Evolutionary conservation across 2,113 vertebrate genomes (phyloP).

Genomic region (Scophthalmus maximus): DNA sequence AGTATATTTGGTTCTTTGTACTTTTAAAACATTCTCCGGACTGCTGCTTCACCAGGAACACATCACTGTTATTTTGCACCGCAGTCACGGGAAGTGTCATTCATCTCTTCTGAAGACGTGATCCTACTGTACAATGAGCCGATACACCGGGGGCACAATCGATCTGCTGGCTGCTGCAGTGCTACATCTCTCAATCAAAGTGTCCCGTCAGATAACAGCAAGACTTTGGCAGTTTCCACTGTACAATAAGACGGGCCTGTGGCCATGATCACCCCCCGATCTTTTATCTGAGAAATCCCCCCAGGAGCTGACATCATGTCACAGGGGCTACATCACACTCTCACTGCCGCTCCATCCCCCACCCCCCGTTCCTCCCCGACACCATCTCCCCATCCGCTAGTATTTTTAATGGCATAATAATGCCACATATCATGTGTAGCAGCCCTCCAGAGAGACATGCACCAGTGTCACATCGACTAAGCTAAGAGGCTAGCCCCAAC

Average conservation of each 20-base stretch:
- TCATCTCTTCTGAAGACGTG: constrained; percentile 58
- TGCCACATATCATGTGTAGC: constrained; percentile 34
- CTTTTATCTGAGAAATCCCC: constrained; percentile 40
- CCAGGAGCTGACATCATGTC: constrained; percentile 45
- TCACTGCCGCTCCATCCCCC: constrained; percentile 11
- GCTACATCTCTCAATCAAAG: constrained; percentile 66
- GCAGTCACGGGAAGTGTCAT: constrained; percentile 41
- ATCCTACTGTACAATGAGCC: constrained; percentile 43
- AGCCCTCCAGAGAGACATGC: constrained; percentile 59
- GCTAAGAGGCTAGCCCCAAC: constrained; percentile 53
- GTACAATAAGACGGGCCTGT: constrained; percentile 27
- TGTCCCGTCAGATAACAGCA: constrained; percentile 49
- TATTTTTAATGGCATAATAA: constrained; percentile 60
- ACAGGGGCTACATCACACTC: constrained; percentile 33
- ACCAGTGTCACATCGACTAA: constrained; percentile 74
- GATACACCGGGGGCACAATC: constrained; percentile 53
- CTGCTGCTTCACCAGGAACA: neutral
- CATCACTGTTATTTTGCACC: constrained; percentile 28
- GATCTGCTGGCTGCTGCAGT: constrained; percentile 54
- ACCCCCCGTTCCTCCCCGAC: constrained; percentile 24
- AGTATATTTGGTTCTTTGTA: constrained; percentile 8
- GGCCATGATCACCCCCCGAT: constrained; percentile 42
- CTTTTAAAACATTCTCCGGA: too few species aligned
- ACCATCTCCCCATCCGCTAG: constrained; percentile 24
- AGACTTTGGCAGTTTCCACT: constrained; percentile 33